These are phyloP conservation scores for Syngnathus acus DNA, from an alignment of 2,797 vertebrate species.

Conservation along the genomic window DNA sequence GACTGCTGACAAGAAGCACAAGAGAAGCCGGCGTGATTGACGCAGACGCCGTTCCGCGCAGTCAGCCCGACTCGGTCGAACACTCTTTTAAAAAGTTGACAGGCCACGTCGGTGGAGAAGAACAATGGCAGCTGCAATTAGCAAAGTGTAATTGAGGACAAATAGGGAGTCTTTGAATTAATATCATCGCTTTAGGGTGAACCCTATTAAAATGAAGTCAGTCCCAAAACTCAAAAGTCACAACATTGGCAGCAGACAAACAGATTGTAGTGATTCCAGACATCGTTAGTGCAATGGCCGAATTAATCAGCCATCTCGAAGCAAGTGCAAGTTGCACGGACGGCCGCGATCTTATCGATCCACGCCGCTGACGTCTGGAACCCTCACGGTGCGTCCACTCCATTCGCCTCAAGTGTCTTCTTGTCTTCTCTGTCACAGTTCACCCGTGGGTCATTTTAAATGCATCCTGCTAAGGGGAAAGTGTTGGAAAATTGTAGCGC, in stretches of 20 bases:
- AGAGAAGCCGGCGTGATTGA: conserved; percentile 52
- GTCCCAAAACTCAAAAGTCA: background rate
- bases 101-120: conserved; percentile 37
- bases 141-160: conserved; percentile 23
- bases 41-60: conserved; percentile 47
- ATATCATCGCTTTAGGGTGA: conserved; percentile 5
- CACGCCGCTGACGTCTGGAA: conserved; percentile 34
- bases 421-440: conserved; percentile 19
- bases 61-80: conserved; percentile 39
- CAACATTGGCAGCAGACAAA: background rate
- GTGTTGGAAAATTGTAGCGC: background rate
- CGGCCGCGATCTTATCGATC: conserved; percentile 23
- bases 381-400: conserved; percentile 25
- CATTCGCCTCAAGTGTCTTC: conserved; percentile 22
- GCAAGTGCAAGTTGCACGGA: conserved; percentile 11
- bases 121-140: conserved; percentile 29
- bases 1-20: conserved; percentile 39
- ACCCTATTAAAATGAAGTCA: background rate
- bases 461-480: background rate
- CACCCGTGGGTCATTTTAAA: conserved; percentile 17
- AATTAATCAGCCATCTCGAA: background rate
- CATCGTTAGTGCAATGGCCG: background rate
- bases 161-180: conserved; percentile 24
- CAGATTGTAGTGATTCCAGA: background rate
- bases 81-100: conserved; percentile 58